Percentiles rank a stretch among this genome's conserved stretches.
phyloP scores from a whole-genome alignment of 2,113 vertebrate genomes.

The Scartelaos histophorus region DNA sequence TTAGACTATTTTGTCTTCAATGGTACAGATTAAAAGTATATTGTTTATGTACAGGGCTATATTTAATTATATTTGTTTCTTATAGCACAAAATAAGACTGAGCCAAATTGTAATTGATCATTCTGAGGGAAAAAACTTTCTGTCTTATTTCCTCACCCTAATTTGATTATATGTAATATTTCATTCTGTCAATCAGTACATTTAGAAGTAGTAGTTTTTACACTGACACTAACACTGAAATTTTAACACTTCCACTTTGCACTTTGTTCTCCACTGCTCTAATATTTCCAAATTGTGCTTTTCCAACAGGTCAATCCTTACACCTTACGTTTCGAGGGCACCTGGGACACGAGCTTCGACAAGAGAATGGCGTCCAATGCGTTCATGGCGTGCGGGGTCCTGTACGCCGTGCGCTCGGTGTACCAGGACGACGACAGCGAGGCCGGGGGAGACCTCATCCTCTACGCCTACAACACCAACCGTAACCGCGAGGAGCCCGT shows the following conservation, averaged over 20 bases:
- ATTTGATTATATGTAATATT: background rate
- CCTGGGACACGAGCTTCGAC: constrained; percentile 93
- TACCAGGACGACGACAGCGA: constrained; percentile 94
- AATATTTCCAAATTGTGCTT: background rate
- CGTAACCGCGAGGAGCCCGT: constrained; percentile 82
- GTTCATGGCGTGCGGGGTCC: constrained; percentile 95
- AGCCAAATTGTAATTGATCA: too few species aligned
- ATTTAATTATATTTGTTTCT: too few species aligned
- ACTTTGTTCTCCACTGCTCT: background rate
- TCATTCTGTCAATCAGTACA: background rate
- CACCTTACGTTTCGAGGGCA: constrained; percentile 92
- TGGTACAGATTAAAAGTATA: too few species aligned
- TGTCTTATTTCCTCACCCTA: too few species aligned
- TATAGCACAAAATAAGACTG: too few species aligned
- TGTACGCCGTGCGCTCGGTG: constrained; percentile 90
- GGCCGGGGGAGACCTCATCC: constrained; percentile 85
- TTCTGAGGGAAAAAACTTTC: too few species aligned
- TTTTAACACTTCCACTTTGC: background rate
- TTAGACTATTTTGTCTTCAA: too few species aligned
- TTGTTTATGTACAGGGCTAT: too few species aligned
- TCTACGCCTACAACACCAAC: constrained; percentile 93
- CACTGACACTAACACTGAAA: too few species aligned
- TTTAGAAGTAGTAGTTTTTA: background rate
- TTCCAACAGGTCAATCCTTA: constrained; percentile 87
- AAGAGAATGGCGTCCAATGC: constrained; percentile 93